These are phyloP conservation scores for Gambelia wislizenii DNA, from an alignment of 2,797 vertebrate genomes.

Conservation along the genomic window DNA sequence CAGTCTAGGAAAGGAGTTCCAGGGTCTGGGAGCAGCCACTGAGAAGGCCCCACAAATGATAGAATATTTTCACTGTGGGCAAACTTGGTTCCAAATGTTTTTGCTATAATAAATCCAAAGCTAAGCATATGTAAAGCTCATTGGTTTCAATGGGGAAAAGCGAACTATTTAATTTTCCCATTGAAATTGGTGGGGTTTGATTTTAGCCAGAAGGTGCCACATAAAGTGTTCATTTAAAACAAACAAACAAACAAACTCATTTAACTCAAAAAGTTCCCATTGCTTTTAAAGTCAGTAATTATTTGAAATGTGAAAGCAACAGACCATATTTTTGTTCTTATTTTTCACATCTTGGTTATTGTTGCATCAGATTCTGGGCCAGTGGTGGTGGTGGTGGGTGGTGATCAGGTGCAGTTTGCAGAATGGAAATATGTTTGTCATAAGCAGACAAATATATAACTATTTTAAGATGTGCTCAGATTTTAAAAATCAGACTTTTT, in stretches of 20 bases:
- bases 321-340: neutral
- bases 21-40: no score
- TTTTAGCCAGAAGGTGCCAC: neutral
- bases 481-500: conserved; percentile 47
- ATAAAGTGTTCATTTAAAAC: neutral
- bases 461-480: conserved; percentile 36
- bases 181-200: neutral
- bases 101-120: neutral
- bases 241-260: no score
- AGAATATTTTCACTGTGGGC: neutral
- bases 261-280: neutral
- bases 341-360: neutral
- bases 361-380: neutral
- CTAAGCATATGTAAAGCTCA: neutral
- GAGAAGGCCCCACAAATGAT: neutral
- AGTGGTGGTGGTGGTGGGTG: no score
- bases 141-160: neutral
- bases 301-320: conserved; percentile 15
- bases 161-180: neutral
- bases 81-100: neutral
- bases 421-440: neutral
- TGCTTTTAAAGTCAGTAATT: conserved; percentile 30
- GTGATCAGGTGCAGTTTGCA: neutral
- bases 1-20: no score
- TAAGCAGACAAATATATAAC: neutral